Conservation (phyloP, 1,140 invertebrate genomes). For the Acyrthosiphon pisum region DNA sequence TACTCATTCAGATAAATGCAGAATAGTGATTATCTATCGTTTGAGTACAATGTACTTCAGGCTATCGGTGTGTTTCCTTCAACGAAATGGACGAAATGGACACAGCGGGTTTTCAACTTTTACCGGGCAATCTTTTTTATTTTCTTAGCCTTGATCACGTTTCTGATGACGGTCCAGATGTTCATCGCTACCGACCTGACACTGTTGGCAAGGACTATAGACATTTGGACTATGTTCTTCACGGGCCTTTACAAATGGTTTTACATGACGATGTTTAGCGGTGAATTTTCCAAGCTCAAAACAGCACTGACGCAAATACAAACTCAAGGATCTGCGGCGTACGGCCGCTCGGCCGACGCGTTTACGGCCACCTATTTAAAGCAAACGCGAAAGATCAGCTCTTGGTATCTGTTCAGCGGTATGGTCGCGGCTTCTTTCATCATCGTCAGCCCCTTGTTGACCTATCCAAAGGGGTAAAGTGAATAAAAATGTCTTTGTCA, state of each 20-base stretch:
- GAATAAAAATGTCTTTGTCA: not conserved
- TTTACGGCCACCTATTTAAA: not conserved
- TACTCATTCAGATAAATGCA: not conserved
- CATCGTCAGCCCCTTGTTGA: not conserved
- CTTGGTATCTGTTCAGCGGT: not conserved
- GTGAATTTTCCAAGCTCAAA: not conserved
- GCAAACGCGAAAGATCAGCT: not conserved
- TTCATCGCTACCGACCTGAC: not conserved
- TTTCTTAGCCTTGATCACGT: not conserved
- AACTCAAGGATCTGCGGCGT: not conserved
- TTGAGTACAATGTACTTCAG: not conserved
- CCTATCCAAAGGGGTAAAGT: constrained; percentile 19
- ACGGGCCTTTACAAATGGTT: constrained; percentile 7
- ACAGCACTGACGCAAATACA: not conserved
- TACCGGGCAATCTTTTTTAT: not conserved
- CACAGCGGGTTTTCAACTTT: not conserved
- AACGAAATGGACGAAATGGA: not conserved
- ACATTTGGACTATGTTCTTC: constrained; percentile 43
- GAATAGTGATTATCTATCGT: not conserved
- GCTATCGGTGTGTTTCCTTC: not conserved
- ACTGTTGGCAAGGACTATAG: not conserved
- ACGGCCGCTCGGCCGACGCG: not conserved
- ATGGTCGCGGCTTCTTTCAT: not conserved
- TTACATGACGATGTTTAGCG: not conserved
- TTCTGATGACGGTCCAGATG: not conserved